phyloP scores from a whole-genome alignment of 2,797 vertebrate species.

The Phoebastria nigripes region DNA sequence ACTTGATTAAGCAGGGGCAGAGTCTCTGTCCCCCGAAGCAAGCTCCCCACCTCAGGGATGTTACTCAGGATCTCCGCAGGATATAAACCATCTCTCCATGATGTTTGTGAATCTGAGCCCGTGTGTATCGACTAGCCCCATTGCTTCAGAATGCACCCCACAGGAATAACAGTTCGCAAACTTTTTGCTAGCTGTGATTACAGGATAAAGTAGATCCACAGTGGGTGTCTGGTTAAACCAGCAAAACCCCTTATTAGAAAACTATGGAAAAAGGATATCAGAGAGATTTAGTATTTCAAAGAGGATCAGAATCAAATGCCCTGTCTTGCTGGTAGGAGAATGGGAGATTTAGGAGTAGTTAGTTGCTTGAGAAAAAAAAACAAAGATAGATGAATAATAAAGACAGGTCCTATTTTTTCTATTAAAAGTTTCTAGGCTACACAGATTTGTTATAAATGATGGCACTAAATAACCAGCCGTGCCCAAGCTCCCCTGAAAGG shows the following conservation, averaged over 20 bases:
- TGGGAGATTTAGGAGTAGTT: conserved; percentile 11
- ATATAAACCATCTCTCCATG: fast-evolving
- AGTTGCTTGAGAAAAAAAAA: not conserved
- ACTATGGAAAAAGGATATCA: not conserved
- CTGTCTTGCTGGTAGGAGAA: not conserved
- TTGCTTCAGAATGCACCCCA: not conserved
- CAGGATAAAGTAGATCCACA: not conserved
- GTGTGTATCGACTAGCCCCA: fast-evolving
- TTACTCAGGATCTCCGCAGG: not conserved
- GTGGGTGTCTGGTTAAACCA: not conserved
- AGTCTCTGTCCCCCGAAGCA: fast-evolving
- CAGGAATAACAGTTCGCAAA: not conserved
- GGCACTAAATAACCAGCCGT: conserved; percentile 1
- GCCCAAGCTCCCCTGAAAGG: conserved; percentile 18
- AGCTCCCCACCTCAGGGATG: not conserved
- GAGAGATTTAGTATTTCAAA: not conserved
- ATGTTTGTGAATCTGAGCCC: not conserved
- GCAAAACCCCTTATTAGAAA: not conserved
- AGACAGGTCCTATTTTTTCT: not conserved
- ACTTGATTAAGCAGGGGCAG: not conserved
- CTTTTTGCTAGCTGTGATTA: not conserved
- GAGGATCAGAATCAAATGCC: not conserved
- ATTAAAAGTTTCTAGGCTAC: conserved; percentile 42
- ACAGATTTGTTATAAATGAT: conserved; percentile 8
- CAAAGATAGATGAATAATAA: not conserved